Percentiles rank a stretch among this genome's conserved stretches.
Evolutionary conservation across 2,888 invertebrate species (phyloP).

Genomic region (Thalpophila matura): DNA sequence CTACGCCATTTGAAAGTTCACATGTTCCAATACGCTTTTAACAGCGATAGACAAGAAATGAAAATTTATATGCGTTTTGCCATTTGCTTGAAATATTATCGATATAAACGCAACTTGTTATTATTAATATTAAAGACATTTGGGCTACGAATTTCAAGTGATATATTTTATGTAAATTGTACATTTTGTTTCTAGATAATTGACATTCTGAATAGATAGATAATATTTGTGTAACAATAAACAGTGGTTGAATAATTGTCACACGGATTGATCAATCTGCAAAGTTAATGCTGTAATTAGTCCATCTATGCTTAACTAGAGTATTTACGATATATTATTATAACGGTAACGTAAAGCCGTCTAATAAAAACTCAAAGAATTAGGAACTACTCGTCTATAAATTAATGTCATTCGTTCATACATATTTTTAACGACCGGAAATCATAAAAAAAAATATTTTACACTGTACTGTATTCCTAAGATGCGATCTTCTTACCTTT

Average conservation of each 20-base stretch:
- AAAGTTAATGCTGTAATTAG: too few species aligned
- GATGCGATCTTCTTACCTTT: conserved; percentile 21
- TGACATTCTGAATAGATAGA: too few species aligned
- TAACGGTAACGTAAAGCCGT: too few species aligned
- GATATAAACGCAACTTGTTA: conserved; percentile 1
- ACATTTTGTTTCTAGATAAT: too few species aligned
- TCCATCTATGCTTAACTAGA: too few species aligned
- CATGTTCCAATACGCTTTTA: conserved; percentile 23
- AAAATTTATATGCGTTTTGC: conserved; percentile 36
- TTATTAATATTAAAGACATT: not conserved
- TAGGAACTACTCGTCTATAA: not conserved
- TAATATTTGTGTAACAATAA: too few species aligned
- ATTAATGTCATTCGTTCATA: not conserved
- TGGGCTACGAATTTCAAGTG: not conserved
- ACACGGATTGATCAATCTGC: too few species aligned
- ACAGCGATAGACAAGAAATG: conserved; percentile 26
- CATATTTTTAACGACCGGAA: conserved; percentile 19
- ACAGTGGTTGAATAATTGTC: too few species aligned
- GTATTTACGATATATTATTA: too few species aligned
- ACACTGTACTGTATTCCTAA: conserved; percentile 5
- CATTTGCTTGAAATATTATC: conserved; percentile 30
- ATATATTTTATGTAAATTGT: too few species aligned
- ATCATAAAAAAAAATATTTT: conserved; percentile 8
- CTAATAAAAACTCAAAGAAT: too few species aligned
- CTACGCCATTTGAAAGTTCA: conserved; percentile 33